These are phyloP conservation scores for Ornithorhynchus anatinus DNA, from an alignment of 2,113 vertebrate species.

Conservation along the genomic window DNA sequence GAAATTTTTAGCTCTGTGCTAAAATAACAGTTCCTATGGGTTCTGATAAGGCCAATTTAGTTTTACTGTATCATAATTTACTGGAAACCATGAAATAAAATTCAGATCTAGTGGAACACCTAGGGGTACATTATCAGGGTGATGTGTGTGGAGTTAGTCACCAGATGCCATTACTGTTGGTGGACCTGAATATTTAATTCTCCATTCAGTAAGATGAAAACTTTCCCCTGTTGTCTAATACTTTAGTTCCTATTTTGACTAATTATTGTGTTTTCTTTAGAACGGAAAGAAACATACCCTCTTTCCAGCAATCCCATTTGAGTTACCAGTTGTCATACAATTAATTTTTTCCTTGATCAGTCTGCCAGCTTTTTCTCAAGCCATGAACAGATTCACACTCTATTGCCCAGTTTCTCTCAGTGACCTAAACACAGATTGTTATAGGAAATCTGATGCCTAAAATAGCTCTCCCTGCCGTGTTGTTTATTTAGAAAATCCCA, in stretches of 20 bases:
- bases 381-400: not conserved
- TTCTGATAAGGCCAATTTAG: constrained; percentile 27
- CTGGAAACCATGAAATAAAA: constrained; percentile 7
- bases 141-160: not conserved
- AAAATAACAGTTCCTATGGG: not conserved
- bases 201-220: not conserved
- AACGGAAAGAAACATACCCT: not conserved
- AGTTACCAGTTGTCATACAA: not conserved
- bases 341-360: constrained; percentile 1
- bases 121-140: not conserved
- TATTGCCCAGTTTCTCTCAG: not conserved
- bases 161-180: not conserved
- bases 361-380: not conserved
- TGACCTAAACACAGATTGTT: not conserved
- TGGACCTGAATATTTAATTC: not conserved
- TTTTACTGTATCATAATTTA: constrained; percentile 13
- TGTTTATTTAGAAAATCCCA: not conserved
- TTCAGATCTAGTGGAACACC: constrained; percentile 15
- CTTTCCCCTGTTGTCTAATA: not conserved
- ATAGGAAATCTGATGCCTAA: not conserved
- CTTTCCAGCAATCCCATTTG: not conserved
- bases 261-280: constrained; percentile 7
- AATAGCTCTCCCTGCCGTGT: not conserved
- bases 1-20: not conserved
- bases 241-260: not conserved